These are phyloP conservation scores for Amphiprion ocellaris DNA, from an alignment of 2,113 vertebrate species.

Conservation along the genomic window DNA sequence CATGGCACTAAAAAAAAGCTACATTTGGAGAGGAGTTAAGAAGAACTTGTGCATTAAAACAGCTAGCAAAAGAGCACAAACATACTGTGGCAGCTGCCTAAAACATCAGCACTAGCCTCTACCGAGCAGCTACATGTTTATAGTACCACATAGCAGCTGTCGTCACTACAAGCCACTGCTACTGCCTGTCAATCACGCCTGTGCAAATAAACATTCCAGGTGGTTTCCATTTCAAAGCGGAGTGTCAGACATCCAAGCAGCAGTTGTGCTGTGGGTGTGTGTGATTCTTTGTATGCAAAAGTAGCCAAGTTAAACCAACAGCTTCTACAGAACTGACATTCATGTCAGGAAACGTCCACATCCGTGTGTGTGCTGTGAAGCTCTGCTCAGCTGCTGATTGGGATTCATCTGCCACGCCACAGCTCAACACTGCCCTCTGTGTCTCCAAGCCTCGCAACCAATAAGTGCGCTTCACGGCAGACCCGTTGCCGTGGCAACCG, in stretches of 20 bases:
- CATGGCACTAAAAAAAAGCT: not conserved
- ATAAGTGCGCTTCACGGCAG: slow-evolving; percentile 62
- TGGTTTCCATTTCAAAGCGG: slow-evolving; percentile 25
- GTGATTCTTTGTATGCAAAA: slow-evolving; percentile 33
- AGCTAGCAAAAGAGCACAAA: slow-evolving; percentile 27
- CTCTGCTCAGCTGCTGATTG: slow-evolving; percentile 74
- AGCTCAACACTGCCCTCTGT: slow-evolving; percentile 84
- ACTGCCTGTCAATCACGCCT: slow-evolving; percentile 62
- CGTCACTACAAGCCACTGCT: slow-evolving; percentile 39
- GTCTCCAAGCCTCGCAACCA: slow-evolving; percentile 59
- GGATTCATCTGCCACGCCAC: slow-evolving; percentile 70
- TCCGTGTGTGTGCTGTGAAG: slow-evolving; percentile 10
- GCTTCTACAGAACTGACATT: slow-evolving; percentile 17
- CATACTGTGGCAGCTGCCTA: slow-evolving; percentile 53
- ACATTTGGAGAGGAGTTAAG: slow-evolving; percentile 7
- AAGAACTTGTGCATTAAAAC: slow-evolving; percentile 19
- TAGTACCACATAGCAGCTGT: slow-evolving; percentile 60
- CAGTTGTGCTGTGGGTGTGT: slow-evolving; percentile 1
- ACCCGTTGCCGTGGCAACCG: slow-evolving; percentile 79
- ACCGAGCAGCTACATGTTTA: slow-evolving; percentile 62
- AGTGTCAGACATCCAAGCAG: not conserved
- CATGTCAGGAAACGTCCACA: slow-evolving; percentile 24
- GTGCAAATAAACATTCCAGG: slow-evolving; percentile 34
- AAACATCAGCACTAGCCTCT: slow-evolving; percentile 55
- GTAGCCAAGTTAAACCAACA: slow-evolving; percentile 15